Percentiles rank a stretch among this genome's conserved stretches.
These are phyloP conservation scores for Rissa tridactyla DNA, from an alignment of 2,113 vertebrate genomes.

Conservation along the genomic window DNA sequence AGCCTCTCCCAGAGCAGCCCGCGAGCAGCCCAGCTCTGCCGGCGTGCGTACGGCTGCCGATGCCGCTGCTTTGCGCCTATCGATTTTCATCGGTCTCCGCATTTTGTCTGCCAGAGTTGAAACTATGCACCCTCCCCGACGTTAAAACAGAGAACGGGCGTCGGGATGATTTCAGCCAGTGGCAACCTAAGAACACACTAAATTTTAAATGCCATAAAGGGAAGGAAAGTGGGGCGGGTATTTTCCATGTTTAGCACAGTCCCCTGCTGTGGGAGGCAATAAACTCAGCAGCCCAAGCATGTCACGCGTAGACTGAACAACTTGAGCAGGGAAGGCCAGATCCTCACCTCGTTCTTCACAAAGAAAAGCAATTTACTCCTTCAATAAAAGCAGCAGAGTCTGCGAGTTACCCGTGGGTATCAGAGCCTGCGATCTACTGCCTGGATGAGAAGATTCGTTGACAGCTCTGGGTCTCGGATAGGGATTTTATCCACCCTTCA, in stretches of 20 bases:
- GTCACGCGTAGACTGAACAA: not conserved
- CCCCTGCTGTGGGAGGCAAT: not conserved
- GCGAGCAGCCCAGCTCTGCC: not conserved
- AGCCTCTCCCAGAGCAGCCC: not conserved
- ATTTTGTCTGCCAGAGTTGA: not conserved
- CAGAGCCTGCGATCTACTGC: not conserved
- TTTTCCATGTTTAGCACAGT: not conserved
- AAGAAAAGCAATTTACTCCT: constrained; percentile 21
- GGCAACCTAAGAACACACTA: not conserved
- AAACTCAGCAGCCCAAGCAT: not conserved
- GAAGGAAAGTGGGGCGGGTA: not conserved
- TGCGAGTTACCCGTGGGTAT: not conserved
- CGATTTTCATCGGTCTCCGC: not conserved
- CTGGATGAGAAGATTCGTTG: not conserved
- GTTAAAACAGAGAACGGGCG: not conserved
- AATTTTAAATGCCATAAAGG: not conserved
- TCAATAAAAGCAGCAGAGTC: not conserved
- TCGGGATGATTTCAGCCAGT: not conserved
- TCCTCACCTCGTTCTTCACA: not conserved
- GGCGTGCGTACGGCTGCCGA: rapidly evolving
- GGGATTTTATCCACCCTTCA: not conserved
- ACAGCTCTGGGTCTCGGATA: not conserved
- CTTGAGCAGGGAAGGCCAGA: not conserved
- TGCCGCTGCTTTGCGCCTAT: not conserved
- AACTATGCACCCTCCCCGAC: not conserved